Evolutionary conservation across 2,113 vertebrate genomes (phyloP), one percentile per base, ranked within the genome.

Genomic region (Phalacrocorax brasilianus): DNA sequence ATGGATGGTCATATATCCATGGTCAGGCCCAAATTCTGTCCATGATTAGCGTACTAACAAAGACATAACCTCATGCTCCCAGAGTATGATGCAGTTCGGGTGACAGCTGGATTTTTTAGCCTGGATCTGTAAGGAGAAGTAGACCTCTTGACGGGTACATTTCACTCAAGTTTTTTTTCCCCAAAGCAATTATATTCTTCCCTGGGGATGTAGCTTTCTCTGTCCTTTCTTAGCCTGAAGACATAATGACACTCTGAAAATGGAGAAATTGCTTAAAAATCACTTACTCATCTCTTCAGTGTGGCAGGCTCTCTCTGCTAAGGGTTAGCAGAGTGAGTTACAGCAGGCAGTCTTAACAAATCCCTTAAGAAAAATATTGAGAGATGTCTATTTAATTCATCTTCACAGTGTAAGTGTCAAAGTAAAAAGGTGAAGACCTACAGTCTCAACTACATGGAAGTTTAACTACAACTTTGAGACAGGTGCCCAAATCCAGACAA

Each of bases 221-320:
- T 79, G 58, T 83, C 82, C 82, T 79, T 91, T 91, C 81, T 53
- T 58, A 91, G 50, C 45, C 58, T 83, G 58, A 66, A 72, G 40
- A 66, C 0, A 0, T 42, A 79, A 76, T 79, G 44, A 85, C 50
- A 92, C 61, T 66, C 49, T 61, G 40, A 79, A 88, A 91, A 95
- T 7, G 2, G 16, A 94, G 24, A 95, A 90, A 79, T 73, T 12
- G 33, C 49, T 88, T 71, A 90, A 85, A 96, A 96, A 90, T 73
- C 40, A 42, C 47, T 58, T 53, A 47, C 20, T n/a, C 0, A 4
- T 59, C 52, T 78, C 74, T 71, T 52, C 26, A 40, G 12, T 40
- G 40, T 61, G 58, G 32, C 0, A 0, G 30, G n/a, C 10, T 65
- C 20, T 58, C n/a, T 85, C 47, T 66, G 42, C 17, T 1, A 3